Base-by-base conservation (phyloP, 2,797 vertebrate species). In the Alosa sapidissima region DNA sequence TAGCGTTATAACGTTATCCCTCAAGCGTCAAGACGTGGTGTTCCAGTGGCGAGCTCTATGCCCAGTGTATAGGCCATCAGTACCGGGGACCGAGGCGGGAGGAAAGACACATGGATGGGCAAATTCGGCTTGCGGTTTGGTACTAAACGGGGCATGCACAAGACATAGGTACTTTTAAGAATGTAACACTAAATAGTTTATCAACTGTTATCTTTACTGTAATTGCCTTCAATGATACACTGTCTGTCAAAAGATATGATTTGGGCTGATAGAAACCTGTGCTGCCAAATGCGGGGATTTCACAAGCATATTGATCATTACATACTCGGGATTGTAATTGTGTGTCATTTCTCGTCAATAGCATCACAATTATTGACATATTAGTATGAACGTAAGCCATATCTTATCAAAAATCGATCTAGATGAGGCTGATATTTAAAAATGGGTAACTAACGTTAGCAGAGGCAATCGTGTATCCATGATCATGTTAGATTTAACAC, bases 41-140 rank as follows among this genome's bases (percentile, higher is more conserved):
- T 85, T 86, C 78, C 84, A 49, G 62, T 82, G 81, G 84, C 41
- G 36, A 78, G 41, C 72, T 47, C 72, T 78, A 84, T 85, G 85
- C 82, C 85, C 48, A 85, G 41, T 86, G 86, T 60, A 83, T 87
- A 91, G 88, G 91, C 89, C 90, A 81, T 85, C 82, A 47, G 78
- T 82, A 82, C 83, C 84, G 85, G 84, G 86, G 83, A 85, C 82
- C 82, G 33, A 85, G 87, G 84, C 83, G 81, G 84, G 87, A 86
- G 82, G 81, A 78, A n/a, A 16, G 36, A 85, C 49, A 81, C 82
- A 84, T 62, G 72, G 83, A 41, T 68, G 75, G 19, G 81, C 47
- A 81, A 24, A 81, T 52, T 85, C 83, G 83, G 87, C 82, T 84
- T 87, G 83, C 82, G 84, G 85, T 84, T 87, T 84, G 36, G 84